Evolutionary conservation across 2,888 invertebrate species (phyloP), one percentile per base, ranked within the genome.

Genomic region (Patella depressa): DNA sequence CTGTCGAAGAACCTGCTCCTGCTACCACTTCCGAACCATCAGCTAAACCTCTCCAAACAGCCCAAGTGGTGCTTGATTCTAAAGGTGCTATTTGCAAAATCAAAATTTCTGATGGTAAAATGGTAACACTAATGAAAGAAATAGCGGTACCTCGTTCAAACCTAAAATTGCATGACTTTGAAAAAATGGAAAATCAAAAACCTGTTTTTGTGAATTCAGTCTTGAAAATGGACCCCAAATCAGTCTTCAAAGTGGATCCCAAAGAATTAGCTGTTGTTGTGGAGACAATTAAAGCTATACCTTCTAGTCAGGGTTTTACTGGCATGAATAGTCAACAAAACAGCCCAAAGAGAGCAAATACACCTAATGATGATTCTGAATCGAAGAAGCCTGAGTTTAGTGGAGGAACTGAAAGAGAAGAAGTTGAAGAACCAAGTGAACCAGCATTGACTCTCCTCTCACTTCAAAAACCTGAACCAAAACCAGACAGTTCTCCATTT

Each of bases 321-420:
- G 84, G 87, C 5, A 83, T 89, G 76, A 82, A 81, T 73, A 88
- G 87, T 82, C 87, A 86, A 76, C 85, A 86, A 73, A 83, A 79
- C 57, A 88, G 89, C 78, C 87, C 87, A 5, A 77, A 81, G 12
- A 73, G 80, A 4, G 72, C 59, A 9, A 79, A 81, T 19, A 65
- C 53, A 9, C 19, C 57, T 12, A 53, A 24, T 11, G 72, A 74
- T 24, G 75, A 53, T 17, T n/a, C 69, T n/a, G 73, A 75, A 53
- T 45, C 17, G 34, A 70, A 75, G 15, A 59, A 73, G n/a, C 15
- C 73, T 19, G 54, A 17, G 5, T 53, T 54, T 11, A 17, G 57
- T 19, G 71, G 65, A 9, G 59, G 55, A 15, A 29, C 73, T n/a
- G 65, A 57, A 29, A 55, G 45, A 57, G 59, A 72, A 59, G 57